These are phyloP conservation scores for Ephestia elutella DNA, from an alignment of 1,140 invertebrate genomes.

Conservation along the genomic window DNA sequence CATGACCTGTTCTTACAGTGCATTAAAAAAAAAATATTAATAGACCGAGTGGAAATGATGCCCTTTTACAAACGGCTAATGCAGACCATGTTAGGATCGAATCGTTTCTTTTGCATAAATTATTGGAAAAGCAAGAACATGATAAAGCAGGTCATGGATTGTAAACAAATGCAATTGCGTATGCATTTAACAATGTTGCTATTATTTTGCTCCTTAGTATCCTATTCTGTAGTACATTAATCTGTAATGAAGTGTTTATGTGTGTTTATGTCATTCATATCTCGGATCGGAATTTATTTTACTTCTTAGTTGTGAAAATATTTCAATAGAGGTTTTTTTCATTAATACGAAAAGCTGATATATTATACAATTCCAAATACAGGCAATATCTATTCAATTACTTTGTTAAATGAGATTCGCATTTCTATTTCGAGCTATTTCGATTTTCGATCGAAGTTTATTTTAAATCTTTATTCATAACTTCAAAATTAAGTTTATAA, in stretches of 20 bases:
- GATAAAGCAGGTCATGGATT: slow-evolving; percentile 50
- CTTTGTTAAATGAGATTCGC: too few relatives aligned
- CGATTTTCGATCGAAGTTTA: too few relatives aligned
- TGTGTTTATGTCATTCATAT: too few relatives aligned
- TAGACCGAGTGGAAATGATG: background rate
- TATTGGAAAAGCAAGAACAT: slow-evolving; percentile 27
- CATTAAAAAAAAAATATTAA: background rate
- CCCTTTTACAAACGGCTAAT: background rate
- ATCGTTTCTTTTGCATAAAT: slow-evolving; percentile 5
- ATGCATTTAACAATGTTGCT: slow-evolving; percentile 24
- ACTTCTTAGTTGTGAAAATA: too few relatives aligned
- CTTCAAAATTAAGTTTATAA: too few relatives aligned
- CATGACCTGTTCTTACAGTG: background rate
- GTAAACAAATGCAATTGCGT: slow-evolving; percentile 35
- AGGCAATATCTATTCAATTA: too few relatives aligned
- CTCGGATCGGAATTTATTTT: too few relatives aligned
- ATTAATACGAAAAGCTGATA: too few relatives aligned
- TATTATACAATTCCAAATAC: too few relatives aligned
- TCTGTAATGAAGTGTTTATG: background rate
- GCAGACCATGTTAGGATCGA: slow-evolving; percentile 1
- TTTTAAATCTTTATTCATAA: too few relatives aligned
- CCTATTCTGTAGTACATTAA: background rate
- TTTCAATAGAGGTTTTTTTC: too few relatives aligned
- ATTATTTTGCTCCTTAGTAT: background rate
- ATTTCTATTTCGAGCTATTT: too few relatives aligned